Base-by-base conservation (phyloP, 2,113 vertebrate species). In the crab-eating macaque (Macaca fascicularis) region DNA sequence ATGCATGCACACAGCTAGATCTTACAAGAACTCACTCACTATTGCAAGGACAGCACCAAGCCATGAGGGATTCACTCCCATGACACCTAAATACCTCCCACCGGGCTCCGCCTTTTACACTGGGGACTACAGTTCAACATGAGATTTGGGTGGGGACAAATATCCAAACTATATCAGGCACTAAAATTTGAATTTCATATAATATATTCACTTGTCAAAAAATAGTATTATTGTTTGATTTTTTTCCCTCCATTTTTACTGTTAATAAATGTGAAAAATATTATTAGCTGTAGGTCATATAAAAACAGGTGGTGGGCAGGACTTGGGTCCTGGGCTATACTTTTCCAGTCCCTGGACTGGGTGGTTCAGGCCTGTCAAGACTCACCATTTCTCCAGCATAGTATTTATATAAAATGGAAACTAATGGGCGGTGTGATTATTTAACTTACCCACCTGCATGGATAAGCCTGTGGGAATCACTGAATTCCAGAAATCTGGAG, bases 31-130 rank as follows among this genome's bases (percentile, higher is more conserved):
- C 61, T 32, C 61, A 64, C 27, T 64, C 61, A 30, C 61, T 64
- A 6, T 64, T 14, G 27, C 61, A 64, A 32, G 61, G 61, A 32
- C 27, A 64, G 61, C 27, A 32, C 11, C 61, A 64, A 64, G 61
- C 27, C 13, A 30, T 64, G 61, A 64, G 61, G 27, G 61, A 64
- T 64, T 27, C 25, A 32, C 27, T 64, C 27, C 27, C 61, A 14
- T 14, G 61, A 64, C 61, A 64, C 61, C 61, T 32, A 32, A 64
- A 32, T 27, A 32, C 61, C 27, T 32, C 61, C 27, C 61, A 64
- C 61, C 0, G 0, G 61, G 61, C 61, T 13, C 61, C 1, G 30
- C 2, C 12, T 64, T 30, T 64, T 32, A 64, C 27, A 32, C 12
- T 64, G 61, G 27, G 25, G 61, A 64, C 61, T 14, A 64, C 5